Percentiles rank a stretch among this genome's conserved stretches.
These are phyloP conservation scores for Tachysurus fulvidraco DNA, from an alignment of 2,113 vertebrate species.

Conservation along the genomic window DNA sequence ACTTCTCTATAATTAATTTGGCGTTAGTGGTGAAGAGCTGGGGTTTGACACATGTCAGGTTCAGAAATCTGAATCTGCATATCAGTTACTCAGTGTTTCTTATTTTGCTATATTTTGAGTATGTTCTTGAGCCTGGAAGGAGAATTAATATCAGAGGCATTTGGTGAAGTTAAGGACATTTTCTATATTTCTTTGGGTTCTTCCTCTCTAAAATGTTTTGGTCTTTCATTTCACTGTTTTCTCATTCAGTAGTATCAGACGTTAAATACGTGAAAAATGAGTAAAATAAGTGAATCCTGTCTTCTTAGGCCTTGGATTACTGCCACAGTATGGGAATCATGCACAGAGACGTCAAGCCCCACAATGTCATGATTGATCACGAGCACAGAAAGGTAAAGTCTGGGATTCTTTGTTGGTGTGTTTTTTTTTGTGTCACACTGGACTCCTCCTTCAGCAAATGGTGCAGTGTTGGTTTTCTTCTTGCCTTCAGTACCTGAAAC, in stretches of 20 bases:
- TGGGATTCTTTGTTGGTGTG: too few relatives aligned
- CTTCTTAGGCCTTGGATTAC: constrained; percentile 56
- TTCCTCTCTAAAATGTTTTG: not conserved
- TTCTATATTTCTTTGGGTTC: not conserved
- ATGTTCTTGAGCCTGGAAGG: not conserved
- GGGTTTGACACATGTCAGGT: not conserved
- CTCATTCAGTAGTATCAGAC: not conserved
- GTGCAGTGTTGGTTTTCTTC: not conserved
- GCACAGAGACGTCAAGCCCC: constrained; percentile 60
- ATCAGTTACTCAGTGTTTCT: constrained; percentile 4
- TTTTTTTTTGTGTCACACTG: not conserved
- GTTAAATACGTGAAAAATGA: not conserved
- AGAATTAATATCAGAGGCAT: too few relatives aligned
- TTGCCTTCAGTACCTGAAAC: not conserved
- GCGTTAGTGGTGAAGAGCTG: not conserved
- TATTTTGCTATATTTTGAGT: not conserved
- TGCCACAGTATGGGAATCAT: constrained; percentile 62
- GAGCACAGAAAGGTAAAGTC: constrained; percentile 58
- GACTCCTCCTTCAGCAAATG: not conserved
- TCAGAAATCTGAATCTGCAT: constrained; percentile 19
- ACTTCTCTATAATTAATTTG: not conserved
- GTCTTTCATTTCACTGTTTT: not conserved
- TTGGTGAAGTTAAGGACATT: not conserved
- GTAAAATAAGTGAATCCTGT: not conserved
- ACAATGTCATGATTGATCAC: constrained; percentile 60